Evolutionary conservation across 2,888 invertebrate genomes (phyloP).

Genomic region (Frankliniella fusca): DNA sequence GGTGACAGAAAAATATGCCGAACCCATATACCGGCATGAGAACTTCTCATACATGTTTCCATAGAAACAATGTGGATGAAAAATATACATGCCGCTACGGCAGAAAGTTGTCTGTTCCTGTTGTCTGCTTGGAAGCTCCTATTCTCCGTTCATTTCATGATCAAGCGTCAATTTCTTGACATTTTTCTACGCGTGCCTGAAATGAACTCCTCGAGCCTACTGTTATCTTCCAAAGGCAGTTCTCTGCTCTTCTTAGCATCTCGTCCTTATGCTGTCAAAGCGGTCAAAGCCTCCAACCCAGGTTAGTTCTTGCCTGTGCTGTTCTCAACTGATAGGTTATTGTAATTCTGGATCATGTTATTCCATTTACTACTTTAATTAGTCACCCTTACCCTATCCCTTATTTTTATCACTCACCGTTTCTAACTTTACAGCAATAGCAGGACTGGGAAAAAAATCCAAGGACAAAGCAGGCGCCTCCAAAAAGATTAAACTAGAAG

Average conservation of each 20-base stretch:
- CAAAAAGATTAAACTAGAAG: conserved; percentile 71
- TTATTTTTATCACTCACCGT: background rate
- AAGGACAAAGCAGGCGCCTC: conserved; percentile 58
- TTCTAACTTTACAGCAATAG: conserved; percentile 28
- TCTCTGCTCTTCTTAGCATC: background rate
- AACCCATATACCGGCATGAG: background rate
- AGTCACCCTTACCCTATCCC: too few species aligned
- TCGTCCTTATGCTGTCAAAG: background rate
- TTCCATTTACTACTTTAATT: too few species aligned
- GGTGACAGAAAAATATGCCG: too few species aligned
- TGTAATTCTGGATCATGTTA: background rate
- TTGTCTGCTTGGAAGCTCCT: background rate
- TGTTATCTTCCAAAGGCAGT: background rate
- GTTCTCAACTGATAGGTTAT: background rate
- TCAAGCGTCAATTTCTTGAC: too few species aligned
- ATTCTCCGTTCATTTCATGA: too few species aligned
- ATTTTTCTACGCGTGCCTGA: background rate
- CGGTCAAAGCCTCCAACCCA: background rate
- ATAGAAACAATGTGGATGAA: background rate
- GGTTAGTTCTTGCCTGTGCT: background rate
- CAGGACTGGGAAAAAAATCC: conserved; percentile 51
- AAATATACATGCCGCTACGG: background rate
- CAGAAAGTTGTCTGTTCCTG: background rate
- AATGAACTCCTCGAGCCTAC: background rate
- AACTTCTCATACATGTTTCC: background rate